Base-by-base conservation (phyloP, 2,113 vertebrate genomes). In the Polypterus bichir region DNA sequence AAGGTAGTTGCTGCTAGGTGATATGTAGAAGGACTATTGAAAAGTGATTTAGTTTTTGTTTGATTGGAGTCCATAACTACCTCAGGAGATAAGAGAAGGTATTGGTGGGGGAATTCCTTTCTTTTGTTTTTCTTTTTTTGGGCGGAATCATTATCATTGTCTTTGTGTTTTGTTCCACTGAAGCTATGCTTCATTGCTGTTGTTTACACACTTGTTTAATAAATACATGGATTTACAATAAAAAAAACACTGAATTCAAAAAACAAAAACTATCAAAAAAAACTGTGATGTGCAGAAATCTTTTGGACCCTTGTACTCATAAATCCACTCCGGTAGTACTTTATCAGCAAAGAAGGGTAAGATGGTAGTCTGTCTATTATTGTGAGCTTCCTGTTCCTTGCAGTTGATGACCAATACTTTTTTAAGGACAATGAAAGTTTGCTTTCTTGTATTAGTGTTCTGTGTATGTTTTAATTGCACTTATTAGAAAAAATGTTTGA, bases 401-500 rank as follows among this genome's bases (percentile, higher is more conserved):
- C 78, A 86, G 84, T 90, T 88, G 87, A 85, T 87, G 90, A 91
- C 90, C 93, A 90, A 91, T 86, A 76, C 85, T 77, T 91, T 82
- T 88, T 88, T 86, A 92, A 79, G 88, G 92, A 88, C 90, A 83
- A 90, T 91, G 86, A 86, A 89, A 86, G 89, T 88, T 90, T 92
- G 27, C 78, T 89, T 92, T 92, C 86, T 83, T 88, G 65, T 84
- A 81, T 88, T 84, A 83, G 84, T 92, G 92, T 91, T 86, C 81
- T 79, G 90, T 97, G 77, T 86, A 87, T 88, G 83, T 85, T 79
- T 91, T 79, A 71, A 73, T 90, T 92, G 92, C 91, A 93, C 86
- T 91, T 90, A 77, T 75, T 81, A 72, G 84, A 79, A 68, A 77
- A 83, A 79, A 78, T 82, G 84, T 79, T 77, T 85, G 87, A 80